phyloP scores from a whole-genome alignment of 2,888 invertebrate species.

The Xestia c-nigrum region DNA sequence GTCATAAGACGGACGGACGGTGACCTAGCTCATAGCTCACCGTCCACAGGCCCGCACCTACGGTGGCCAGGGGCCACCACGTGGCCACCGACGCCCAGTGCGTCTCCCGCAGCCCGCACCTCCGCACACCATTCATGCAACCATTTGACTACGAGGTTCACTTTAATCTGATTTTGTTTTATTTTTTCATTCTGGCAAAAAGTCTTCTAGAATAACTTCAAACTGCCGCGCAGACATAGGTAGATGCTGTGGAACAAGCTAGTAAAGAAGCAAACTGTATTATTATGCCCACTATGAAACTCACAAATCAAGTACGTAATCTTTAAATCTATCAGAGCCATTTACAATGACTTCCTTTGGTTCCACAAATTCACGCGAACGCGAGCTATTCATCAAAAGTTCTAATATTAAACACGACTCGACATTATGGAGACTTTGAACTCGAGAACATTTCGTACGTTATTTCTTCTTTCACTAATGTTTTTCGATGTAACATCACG shows the following conservation, averaged over 20 bases:
- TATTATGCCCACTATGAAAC: not conserved
- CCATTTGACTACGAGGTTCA: not conserved
- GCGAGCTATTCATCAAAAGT: not conserved
- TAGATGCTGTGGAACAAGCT: not conserved
- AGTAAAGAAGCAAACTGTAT: not conserved
- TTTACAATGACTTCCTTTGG: not conserved
- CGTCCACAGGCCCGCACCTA: no score
- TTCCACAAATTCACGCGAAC: slow-evolving; percentile 5
- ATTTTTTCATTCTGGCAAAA: not conserved
- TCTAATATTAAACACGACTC: slow-evolving; percentile 3
- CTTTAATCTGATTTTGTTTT: not conserved
- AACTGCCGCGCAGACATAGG: not conserved
- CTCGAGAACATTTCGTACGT: not conserved
- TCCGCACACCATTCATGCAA: no score
- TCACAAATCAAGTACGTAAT: slow-evolving; percentile 21
- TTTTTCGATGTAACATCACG: not conserved
- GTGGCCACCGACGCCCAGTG: no score
- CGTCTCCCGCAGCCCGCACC: no score
- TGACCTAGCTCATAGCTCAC: no score
- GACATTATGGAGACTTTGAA: slow-evolving; percentile 1
- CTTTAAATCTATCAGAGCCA: not conserved
- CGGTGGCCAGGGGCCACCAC: no score
- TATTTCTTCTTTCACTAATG: not conserved
- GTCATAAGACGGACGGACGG: no score
- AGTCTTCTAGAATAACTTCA: not conserved